A percentile compares a stretch with the other conserved stretches of the same genome.
phyloP scores from a whole-genome alignment of 1,140 invertebrate genomes.

The Bombus vancouverensis region DNA sequence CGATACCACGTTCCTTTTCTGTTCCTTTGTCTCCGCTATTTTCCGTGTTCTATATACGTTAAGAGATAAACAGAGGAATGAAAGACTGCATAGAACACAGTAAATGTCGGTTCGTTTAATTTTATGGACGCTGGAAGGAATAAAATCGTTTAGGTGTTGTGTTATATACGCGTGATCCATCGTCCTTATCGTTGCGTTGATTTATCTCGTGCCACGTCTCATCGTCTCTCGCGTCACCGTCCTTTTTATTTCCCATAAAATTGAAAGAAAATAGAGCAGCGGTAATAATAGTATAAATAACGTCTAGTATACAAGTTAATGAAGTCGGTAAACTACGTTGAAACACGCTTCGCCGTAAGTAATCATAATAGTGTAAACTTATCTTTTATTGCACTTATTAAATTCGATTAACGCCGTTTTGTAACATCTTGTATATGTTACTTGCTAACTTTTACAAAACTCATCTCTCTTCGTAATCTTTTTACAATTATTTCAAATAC shows the following conservation, averaged over 20 bases:
- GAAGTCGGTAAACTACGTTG: background rate
- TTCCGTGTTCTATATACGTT: background rate
- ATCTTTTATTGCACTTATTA: too few relatives aligned
- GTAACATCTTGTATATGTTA: too few relatives aligned
- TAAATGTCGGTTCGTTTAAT: conserved; percentile 21
- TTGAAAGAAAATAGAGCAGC: background rate
- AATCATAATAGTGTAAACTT: too few relatives aligned
- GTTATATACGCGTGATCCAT: background rate
- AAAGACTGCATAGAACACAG: background rate
- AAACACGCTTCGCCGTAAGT: background rate
- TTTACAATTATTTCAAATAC: too few relatives aligned
- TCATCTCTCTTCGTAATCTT: too few relatives aligned
- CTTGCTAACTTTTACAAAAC: too few relatives aligned
- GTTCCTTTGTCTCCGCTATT: background rate
- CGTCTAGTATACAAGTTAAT: background rate
- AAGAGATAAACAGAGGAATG: background rate
- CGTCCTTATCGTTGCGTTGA: conserved; percentile 6
- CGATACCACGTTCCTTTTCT: background rate
- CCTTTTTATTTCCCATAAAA: conserved; percentile 19
- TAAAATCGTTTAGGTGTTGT: conserved; percentile 27
- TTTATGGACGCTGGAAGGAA: background rate
- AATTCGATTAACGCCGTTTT: too few relatives aligned
- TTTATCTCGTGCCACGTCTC: conserved; percentile 32
- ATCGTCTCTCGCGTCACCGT: background rate
- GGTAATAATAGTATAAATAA: background rate